phyloP scores from a whole-genome alignment of 2,888 invertebrate genomes.

The Dasysyrphus tricinctus region DNA sequence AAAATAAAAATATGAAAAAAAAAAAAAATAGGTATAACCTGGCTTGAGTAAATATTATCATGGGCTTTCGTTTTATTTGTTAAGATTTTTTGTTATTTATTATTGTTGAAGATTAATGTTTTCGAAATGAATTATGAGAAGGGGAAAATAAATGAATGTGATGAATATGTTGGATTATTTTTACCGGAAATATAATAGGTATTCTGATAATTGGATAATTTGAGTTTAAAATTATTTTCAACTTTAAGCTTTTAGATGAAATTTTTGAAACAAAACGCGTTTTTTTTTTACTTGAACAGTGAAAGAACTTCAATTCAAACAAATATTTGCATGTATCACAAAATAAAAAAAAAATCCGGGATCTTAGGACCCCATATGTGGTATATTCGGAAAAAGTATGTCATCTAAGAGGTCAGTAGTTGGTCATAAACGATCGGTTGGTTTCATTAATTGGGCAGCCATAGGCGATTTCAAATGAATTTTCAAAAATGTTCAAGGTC shows the following conservation, averaged over 20 bases:
- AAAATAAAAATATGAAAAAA: not conserved
- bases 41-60: conserved; percentile 24
- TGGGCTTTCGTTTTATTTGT: conserved; percentile 2
- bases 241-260: not conserved
- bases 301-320: too few species aligned
- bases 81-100: not conserved
- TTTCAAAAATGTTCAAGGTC: too few species aligned
- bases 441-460: too few species aligned
- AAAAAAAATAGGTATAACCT: not conserved
- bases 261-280: not conserved
- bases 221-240: not conserved
- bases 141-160: not conserved
- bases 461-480: too few species aligned
- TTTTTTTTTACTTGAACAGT: too few species aligned
- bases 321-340: too few species aligned
- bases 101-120: conserved; percentile 20
- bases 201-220: not conserved
- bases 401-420: too few species aligned
- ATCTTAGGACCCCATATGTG: too few species aligned
- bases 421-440: too few species aligned
- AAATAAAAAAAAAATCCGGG: too few species aligned
- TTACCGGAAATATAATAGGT: not conserved
- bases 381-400: too few species aligned
- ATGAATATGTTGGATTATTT: not conserved
- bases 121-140: conserved; percentile 1